A percentile compares a stretch with the other conserved stretches of the same genome.
phyloP scores from a whole-genome alignment of 2,113 vertebrate genomes.

The Zapornia atra region DNA sequence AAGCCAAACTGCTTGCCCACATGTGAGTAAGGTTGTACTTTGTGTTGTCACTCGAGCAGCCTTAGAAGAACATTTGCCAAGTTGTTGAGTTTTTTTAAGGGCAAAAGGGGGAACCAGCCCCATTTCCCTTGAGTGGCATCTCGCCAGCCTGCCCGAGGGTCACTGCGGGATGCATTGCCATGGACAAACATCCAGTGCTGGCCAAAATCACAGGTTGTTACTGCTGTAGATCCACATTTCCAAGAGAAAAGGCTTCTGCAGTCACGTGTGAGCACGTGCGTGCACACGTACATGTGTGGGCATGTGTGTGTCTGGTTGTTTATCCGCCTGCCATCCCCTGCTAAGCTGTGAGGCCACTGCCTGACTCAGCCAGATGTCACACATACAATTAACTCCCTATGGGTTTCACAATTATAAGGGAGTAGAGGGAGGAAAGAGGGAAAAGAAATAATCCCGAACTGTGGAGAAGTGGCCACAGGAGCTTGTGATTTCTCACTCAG shows the following conservation, averaged over 20 bases:
- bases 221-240: background rate
- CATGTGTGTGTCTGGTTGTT: background rate
- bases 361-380: background rate
- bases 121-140: background rate
- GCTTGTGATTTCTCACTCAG: background rate
- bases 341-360: background rate
- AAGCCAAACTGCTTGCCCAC: background rate
- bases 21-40: background rate
- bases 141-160: background rate
- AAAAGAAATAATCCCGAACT: background rate
- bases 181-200: accelerated
- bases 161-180: background rate
- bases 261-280: background rate
- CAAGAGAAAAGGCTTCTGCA: background rate
- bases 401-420: background rate
- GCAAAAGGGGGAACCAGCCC: background rate
- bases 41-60: background rate
- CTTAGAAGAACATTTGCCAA: background rate
- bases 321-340: background rate
- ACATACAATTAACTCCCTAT: background rate
- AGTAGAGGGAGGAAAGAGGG: background rate
- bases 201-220: background rate
- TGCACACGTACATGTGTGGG: background rate
- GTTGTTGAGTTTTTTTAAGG: background rate
- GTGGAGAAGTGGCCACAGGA: background rate